A percentile compares a stretch with the other conserved stretches of the same genome.
These are phyloP conservation scores for Branchellion lobata DNA, from an alignment of 2,888 invertebrate species.

Conservation along the genomic window DNA sequence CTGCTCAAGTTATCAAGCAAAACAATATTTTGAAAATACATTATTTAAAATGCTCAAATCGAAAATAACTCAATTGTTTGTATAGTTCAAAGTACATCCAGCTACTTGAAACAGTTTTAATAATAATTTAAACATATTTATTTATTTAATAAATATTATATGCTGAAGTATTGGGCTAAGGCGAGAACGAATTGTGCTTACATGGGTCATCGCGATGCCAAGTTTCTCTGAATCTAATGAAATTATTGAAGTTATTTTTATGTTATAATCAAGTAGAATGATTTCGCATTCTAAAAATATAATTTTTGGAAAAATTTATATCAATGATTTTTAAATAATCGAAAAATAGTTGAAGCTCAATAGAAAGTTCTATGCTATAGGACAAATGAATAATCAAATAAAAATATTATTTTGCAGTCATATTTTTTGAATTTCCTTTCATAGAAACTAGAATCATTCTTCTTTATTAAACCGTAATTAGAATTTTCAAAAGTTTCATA, in stretches of 20 bases:
- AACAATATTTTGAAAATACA: no score
- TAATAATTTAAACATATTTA: no score
- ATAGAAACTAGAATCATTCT: background rate
- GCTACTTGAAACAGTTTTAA: no score
- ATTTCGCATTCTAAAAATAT: background rate
- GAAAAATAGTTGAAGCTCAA: background rate
- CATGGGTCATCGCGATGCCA: background rate
- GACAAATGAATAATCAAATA: background rate
- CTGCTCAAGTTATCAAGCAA: no score
- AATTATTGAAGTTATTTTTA: background rate
- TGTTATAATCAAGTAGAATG: background rate
- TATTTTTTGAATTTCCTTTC: background rate
- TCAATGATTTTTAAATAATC: background rate
- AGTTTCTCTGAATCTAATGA: background rate
- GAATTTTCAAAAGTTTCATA: background rate
- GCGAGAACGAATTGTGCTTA: slow-evolving; percentile 24
- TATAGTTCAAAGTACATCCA: no score
- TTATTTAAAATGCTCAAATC: no score
- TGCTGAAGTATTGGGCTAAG: background rate
- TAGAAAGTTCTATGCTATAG: background rate
- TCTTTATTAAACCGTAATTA: background rate
- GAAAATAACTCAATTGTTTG: no score
- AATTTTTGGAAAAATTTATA: background rate
- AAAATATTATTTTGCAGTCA: background rate
- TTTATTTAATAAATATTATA: background rate